phyloP scores from a whole-genome alignment of 2,797 vertebrate species.

The Poeciliopsis presidionis region DNA sequence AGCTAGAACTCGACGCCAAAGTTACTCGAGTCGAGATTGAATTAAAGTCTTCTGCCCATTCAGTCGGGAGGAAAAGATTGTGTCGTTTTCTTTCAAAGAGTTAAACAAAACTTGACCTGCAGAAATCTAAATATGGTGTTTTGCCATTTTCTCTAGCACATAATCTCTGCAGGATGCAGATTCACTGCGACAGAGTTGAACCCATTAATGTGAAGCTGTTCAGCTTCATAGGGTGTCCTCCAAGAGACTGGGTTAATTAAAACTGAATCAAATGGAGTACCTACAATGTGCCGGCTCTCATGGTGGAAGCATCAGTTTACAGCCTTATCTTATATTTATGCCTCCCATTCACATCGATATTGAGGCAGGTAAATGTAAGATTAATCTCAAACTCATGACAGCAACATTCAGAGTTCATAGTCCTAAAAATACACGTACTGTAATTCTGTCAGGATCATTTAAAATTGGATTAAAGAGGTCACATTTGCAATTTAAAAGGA shows the following conservation, averaged over 20 bases:
- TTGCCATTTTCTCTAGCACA: conserved; percentile 70
- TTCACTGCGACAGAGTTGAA: conserved; percentile 69
- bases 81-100: conserved; percentile 64
- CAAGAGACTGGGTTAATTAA: conserved; percentile 74
- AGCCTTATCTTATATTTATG: conserved; percentile 55
- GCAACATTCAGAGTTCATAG: conserved; percentile 49
- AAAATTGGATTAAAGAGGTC: conserved; percentile 23
- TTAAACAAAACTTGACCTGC: conserved; percentile 58
- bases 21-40: conserved; percentile 50
- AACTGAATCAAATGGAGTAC: conserved; percentile 58
- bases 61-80: conserved; percentile 63
- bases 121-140: conserved; percentile 75
- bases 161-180: conserved; percentile 65
- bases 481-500: conserved; percentile 22
- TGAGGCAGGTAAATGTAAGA: conserved; percentile 59
- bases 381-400: conserved; percentile 55
- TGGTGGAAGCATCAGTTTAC: conserved; percentile 45
- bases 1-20: conserved; percentile 33
- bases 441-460: conserved; percentile 44
- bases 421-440: conserved; percentile 37
- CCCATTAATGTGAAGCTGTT: conserved; percentile 75
- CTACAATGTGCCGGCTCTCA: conserved; percentile 59
- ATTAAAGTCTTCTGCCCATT: conserved; percentile 56
- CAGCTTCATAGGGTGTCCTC: conserved; percentile 66
- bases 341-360: conserved; percentile 58